A percentile compares a stretch with the other conserved stretches of the same genome.
phyloP scores from a whole-genome alignment of 2,888 invertebrate species.

The Diplolepis rosae region DNA sequence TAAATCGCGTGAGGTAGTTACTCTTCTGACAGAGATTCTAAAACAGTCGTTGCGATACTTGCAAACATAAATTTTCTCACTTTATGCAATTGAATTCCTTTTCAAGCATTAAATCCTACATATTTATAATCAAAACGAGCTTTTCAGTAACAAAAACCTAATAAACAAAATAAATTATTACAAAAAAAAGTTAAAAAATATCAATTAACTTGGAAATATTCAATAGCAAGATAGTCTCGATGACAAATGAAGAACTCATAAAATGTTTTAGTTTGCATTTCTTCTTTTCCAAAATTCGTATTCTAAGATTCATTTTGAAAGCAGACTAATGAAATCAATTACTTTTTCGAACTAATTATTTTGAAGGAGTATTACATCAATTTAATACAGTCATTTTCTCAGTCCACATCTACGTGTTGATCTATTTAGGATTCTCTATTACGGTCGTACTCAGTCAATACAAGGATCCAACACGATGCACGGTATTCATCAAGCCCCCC shows the following conservation, averaged over 20 bases:
- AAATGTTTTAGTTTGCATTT: too few relatives aligned
- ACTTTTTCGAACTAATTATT: neutral
- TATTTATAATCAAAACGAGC: neutral
- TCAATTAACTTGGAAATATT: too few relatives aligned
- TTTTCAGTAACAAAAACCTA: neutral
- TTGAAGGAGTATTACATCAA: neutral
- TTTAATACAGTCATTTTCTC: slow-evolving; percentile 16
- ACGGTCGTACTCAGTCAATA: slow-evolving; percentile 40
- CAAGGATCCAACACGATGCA: slow-evolving; percentile 17
- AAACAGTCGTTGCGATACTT: slow-evolving; percentile 23
- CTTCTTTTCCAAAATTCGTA: too few relatives aligned
- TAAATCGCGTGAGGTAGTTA: slow-evolving; percentile 55
- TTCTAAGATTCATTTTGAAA: too few relatives aligned
- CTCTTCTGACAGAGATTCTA: slow-evolving; percentile 30
- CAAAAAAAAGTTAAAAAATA: too few relatives aligned
- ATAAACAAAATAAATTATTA: too few relatives aligned
- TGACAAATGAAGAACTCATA: too few relatives aligned
- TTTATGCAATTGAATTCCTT: neutral
- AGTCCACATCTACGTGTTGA: neutral
- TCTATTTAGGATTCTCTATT: slow-evolving; percentile 30
- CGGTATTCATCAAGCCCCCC: slow-evolving; percentile 14
- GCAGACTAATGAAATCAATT: slow-evolving; percentile 2
- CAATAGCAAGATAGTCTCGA: too few relatives aligned
- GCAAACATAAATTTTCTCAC: slow-evolving; percentile 6
- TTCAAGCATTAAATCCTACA: neutral